These are phyloP conservation scores for Hiodon tergisus DNA, from an alignment of 2,113 vertebrate genomes.

Conservation along the genomic window DNA sequence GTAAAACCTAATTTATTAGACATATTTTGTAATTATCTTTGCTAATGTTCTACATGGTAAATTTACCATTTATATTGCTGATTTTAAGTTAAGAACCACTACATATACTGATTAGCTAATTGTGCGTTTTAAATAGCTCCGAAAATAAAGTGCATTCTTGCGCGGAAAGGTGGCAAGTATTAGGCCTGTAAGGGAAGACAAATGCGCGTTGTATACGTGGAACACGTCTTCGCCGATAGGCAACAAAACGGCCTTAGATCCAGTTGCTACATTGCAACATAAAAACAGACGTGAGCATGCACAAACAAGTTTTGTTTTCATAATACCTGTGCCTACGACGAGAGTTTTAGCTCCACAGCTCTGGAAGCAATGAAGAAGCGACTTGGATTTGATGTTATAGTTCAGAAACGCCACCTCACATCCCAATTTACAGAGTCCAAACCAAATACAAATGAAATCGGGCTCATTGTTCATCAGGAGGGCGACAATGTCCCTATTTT, in stretches of 20 bases:
- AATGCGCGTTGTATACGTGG: background rate
- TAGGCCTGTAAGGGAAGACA: background rate
- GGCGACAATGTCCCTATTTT: constrained; percentile 70
- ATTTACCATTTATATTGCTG: no score
- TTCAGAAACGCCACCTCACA: constrained; percentile 84
- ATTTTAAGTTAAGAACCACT: no score
- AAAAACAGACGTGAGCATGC: background rate
- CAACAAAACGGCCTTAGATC: background rate
- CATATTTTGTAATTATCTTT: no score
- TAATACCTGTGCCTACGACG: constrained; percentile 77
- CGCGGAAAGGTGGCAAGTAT: background rate
- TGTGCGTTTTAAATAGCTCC: background rate
- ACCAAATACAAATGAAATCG: constrained; percentile 81
- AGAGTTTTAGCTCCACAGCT: constrained; percentile 72
- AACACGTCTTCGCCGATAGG: background rate
- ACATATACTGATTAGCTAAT: no score
- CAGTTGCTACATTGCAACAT: background rate
- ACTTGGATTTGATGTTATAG: constrained; percentile 63
- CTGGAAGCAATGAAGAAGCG: constrained; percentile 72
- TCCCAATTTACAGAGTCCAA: constrained; percentile 78
- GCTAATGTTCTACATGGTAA: no score
- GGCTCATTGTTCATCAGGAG: constrained; percentile 84
- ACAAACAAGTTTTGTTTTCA: background rate
- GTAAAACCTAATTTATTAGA: no score
- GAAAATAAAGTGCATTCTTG: background rate